Conservation (phyloP, 2,113 vertebrate genomes). For the Cathartes aura region DNA sequence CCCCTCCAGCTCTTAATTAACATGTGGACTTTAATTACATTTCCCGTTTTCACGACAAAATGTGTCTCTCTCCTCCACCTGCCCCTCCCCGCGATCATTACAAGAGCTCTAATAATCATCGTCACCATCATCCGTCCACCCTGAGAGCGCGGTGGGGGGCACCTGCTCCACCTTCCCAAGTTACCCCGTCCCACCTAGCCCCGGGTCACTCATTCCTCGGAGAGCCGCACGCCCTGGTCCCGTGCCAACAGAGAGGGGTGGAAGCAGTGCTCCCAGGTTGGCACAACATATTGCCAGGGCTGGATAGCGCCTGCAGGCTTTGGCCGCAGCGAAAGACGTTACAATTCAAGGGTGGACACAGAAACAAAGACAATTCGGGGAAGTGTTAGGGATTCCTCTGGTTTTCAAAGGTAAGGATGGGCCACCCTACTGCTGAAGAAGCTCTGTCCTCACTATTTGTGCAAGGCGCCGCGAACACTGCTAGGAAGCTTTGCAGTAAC, state of each 20-base stretch:
- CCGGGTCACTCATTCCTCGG: background rate
- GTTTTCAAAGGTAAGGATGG: background rate
- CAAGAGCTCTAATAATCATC: background rate
- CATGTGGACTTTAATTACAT: conserved; percentile 9
- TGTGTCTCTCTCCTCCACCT: background rate
- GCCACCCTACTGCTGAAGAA: background rate
- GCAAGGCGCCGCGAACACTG: background rate
- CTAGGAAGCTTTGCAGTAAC: background rate
- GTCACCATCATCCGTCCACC: background rate
- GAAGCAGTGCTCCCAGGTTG: background rate
- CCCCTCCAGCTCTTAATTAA: conserved; percentile 1
- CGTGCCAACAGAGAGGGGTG: background rate
- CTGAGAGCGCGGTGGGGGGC: background rate
- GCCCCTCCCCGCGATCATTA: background rate
- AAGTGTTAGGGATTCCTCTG: background rate
- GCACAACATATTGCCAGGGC: background rate
- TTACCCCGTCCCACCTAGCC: background rate
- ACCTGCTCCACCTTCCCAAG: background rate
- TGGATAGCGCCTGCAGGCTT: background rate
- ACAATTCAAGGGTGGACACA: background rate
- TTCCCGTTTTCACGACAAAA: background rate
- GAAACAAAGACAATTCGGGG: background rate
- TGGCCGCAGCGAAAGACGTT: background rate
- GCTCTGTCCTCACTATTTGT: background rate
- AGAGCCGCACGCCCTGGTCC: background rate